Evolutionary conservation across 2,113 vertebrate genomes (phyloP).

Genomic region (Corythaixoides concolor): DNA sequence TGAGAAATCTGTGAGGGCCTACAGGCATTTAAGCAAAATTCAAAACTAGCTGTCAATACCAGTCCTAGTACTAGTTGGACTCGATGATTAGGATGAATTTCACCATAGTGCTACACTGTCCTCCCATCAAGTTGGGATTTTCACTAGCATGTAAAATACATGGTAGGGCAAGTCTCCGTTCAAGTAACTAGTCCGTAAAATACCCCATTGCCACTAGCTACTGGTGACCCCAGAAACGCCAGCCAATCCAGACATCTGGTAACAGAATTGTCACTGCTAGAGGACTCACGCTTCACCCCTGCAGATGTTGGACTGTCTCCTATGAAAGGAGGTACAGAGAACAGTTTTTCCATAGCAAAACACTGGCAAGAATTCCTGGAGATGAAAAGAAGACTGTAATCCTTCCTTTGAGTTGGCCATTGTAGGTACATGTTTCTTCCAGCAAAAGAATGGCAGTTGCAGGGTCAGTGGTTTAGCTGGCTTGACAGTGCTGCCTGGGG

Average conservation of each 20-base stretch:
- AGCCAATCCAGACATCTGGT: background rate
- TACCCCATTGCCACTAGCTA: background rate
- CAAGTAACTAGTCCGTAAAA: background rate
- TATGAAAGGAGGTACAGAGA: background rate
- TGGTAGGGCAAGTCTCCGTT: background rate
- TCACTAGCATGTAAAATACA: background rate
- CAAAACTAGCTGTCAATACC: background rate
- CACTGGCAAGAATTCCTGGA: constrained; percentile 2
- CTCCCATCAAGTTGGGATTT: background rate
- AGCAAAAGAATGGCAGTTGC: constrained; percentile 6
- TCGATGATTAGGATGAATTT: background rate
- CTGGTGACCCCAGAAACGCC: background rate
- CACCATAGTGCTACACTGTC: background rate
- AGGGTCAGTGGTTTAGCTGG: constrained; percentile 18
- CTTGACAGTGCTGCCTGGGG: background rate
- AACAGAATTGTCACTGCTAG: background rate
- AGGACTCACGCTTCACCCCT: background rate
- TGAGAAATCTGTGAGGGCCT: background rate
- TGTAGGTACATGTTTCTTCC: background rate
- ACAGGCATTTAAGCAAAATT: background rate
- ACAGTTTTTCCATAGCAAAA: constrained; percentile 20
- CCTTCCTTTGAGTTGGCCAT: constrained; percentile 1
- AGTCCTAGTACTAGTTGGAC: no score
- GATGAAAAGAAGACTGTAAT: background rate
- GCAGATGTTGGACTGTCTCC: background rate